Conservation (phyloP, 2,888 invertebrate genomes). For the Apodemia hepburni region DNA sequence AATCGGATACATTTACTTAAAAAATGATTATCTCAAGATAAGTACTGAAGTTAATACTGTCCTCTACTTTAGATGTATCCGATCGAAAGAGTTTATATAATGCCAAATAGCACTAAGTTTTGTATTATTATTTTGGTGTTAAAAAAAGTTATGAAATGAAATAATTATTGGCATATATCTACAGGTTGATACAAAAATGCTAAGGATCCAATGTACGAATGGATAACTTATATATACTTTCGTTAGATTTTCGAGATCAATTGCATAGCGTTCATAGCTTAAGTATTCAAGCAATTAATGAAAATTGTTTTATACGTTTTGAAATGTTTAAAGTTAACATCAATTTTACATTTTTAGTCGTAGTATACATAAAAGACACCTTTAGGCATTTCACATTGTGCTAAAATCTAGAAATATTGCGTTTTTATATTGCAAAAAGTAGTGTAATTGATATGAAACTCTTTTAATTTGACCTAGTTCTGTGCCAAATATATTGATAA, state of each 20-base stretch:
- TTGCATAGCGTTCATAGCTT: too few relatives aligned
- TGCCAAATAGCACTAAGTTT: conserved; percentile 10
- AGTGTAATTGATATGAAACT: too few relatives aligned
- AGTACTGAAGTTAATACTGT: not conserved
- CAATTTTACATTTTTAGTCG: too few relatives aligned
- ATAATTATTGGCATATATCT: conserved; percentile 1
- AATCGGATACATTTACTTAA: not conserved
- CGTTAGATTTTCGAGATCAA: too few relatives aligned
- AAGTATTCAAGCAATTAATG: too few relatives aligned
- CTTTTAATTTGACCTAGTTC: not conserved
- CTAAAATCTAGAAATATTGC: too few relatives aligned
- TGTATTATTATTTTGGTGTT: conserved; percentile 6
- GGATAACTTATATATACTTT: too few relatives aligned
- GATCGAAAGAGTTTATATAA: not conserved
- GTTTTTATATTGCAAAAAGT: too few relatives aligned
- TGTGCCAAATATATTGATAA: not conserved
- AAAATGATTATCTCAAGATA: not conserved
- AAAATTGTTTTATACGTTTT: too few relatives aligned
- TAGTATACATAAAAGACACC: too few relatives aligned
- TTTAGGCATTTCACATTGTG: too few relatives aligned
- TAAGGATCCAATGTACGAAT: not conserved
- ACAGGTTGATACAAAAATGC: not conserved
- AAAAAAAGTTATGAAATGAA: not conserved
- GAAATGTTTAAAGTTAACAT: too few relatives aligned
- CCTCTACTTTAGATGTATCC: not conserved